Conservation (phyloP, 2,888 invertebrate genomes). For the Drosophila sordidula region DNA sequence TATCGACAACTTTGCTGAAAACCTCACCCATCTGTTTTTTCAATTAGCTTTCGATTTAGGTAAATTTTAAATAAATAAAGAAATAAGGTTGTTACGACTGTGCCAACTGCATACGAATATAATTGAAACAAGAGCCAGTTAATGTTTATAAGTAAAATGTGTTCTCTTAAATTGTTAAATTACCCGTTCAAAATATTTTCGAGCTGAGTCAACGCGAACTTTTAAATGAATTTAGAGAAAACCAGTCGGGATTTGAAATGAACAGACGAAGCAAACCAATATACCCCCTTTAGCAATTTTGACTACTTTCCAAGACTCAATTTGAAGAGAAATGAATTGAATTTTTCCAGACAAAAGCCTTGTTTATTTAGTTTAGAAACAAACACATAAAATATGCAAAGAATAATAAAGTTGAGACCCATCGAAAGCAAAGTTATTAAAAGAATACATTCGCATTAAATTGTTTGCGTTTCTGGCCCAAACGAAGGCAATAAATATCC, state of each 20-base stretch:
- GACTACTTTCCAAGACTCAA: no score
- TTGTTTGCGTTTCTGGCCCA: constrained; percentile 29
- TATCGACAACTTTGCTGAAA: background rate
- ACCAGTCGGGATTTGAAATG: no score
- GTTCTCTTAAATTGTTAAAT: background rate
- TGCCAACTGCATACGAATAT: background rate
- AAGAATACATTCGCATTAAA: constrained; percentile 21
- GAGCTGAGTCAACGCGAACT: background rate
- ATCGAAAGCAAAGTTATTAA: constrained; percentile 39
- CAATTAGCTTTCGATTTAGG: background rate
- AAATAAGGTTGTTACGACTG: background rate
- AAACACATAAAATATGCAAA: constrained; percentile 15
- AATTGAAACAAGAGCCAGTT: background rate
- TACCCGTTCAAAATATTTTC: background rate
- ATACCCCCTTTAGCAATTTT: no score
- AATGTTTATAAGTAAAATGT: background rate
- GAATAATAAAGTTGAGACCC: constrained; percentile 30
- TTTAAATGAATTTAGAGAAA: no score
- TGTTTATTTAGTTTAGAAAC: constrained; percentile 35
- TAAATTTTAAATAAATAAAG: no score
- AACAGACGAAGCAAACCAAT: no score
- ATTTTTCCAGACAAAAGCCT: background rate
- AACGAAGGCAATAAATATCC: constrained; percentile 59
- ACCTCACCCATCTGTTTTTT: background rate
- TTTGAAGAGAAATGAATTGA: background rate